Evolutionary conservation across 2,888 invertebrate species (phyloP).

Genomic region (Rhingia rostrata): DNA sequence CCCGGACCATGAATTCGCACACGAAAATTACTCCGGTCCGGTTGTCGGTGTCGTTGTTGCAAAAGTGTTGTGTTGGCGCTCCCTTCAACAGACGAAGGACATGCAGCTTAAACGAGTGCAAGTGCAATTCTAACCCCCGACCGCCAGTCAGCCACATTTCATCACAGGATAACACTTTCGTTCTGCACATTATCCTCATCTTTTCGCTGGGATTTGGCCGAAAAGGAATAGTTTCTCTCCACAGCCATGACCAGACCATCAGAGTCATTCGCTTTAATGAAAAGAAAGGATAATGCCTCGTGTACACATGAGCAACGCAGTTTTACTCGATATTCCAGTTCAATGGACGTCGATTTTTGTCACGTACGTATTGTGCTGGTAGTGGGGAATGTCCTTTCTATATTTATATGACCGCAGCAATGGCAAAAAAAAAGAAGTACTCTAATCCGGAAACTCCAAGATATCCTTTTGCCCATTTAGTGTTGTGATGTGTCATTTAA

Average conservation of each 20-base stretch:
- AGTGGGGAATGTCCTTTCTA: slow-evolving; percentile 48
- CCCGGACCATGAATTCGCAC: slow-evolving; percentile 30
- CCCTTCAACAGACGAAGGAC: slow-evolving; percentile 25
- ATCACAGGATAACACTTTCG: slow-evolving; percentile 69
- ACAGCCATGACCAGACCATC: neutral
- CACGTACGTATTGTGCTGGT: slow-evolving; percentile 50
- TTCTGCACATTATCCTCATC: slow-evolving; percentile 62
- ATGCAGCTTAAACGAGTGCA: slow-evolving; percentile 54
- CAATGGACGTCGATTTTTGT: slow-evolving; percentile 65
- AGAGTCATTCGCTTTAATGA: slow-evolving; percentile 37
- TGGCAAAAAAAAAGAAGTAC: neutral
- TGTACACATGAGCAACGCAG: slow-evolving; percentile 3
- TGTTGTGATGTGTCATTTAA: slow-evolving; percentile 22
- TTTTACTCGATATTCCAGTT: slow-evolving; percentile 64
- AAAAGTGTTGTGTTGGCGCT: neutral
- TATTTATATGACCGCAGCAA: slow-evolving; percentile 60
- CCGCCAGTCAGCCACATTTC: slow-evolving; percentile 56
- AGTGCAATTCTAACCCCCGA: slow-evolving; percentile 56
- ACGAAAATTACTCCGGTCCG: slow-evolving; percentile 45
- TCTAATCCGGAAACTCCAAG: slow-evolving; percentile 49
- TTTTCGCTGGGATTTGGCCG: slow-evolving; percentile 34
- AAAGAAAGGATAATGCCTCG: slow-evolving; percentile 42
- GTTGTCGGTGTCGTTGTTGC: neutral
- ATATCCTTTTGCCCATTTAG: slow-evolving; percentile 49
- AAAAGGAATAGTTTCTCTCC: slow-evolving; percentile 27